Evolutionary conservation across 2,113 vertebrate genomes (phyloP).

Genomic region (Oreotrochilus melanogaster): DNA sequence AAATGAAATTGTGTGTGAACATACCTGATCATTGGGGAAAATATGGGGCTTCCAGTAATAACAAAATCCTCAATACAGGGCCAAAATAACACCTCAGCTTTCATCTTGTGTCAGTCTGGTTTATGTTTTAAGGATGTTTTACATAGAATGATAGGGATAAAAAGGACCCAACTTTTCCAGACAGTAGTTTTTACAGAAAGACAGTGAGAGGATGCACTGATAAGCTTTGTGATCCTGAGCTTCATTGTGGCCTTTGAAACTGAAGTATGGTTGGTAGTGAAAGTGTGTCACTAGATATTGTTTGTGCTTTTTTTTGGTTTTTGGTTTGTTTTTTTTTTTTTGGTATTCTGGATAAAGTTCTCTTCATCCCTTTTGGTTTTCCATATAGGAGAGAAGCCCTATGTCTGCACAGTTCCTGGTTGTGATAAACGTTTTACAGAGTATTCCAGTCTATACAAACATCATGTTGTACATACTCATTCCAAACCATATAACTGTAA

Average conservation of each 20-base stretch:
- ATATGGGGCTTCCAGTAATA: background rate
- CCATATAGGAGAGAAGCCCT: conserved; percentile 93
- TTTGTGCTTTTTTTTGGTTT: background rate
- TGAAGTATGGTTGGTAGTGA: background rate
- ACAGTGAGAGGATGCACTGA: background rate
- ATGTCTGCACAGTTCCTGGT: conserved; percentile 97
- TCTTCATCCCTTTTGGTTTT: background rate
- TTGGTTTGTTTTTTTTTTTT: background rate
- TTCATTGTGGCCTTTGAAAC: background rate
- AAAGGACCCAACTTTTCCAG: background rate
- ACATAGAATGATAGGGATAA: background rate
- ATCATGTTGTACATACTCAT: conserved; percentile 97
- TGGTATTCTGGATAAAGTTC: background rate
- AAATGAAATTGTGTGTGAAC: background rate
- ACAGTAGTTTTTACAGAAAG: background rate
- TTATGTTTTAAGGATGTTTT: background rate
- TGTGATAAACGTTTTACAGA: conserved; percentile 99
- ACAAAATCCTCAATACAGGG: background rate
- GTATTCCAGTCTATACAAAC: conserved; percentile 99
- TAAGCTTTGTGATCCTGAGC: background rate
- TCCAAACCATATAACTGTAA: conserved; percentile 99
- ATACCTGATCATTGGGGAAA: background rate
- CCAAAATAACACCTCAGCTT: background rate
- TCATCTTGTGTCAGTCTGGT: background rate
- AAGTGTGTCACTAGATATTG: background rate